A percentile compares a stretch with the other conserved stretches of the same genome.
phyloP scores from a whole-genome alignment of 1,140 invertebrate species.

The Thaumatotibia leucotreta region DNA sequence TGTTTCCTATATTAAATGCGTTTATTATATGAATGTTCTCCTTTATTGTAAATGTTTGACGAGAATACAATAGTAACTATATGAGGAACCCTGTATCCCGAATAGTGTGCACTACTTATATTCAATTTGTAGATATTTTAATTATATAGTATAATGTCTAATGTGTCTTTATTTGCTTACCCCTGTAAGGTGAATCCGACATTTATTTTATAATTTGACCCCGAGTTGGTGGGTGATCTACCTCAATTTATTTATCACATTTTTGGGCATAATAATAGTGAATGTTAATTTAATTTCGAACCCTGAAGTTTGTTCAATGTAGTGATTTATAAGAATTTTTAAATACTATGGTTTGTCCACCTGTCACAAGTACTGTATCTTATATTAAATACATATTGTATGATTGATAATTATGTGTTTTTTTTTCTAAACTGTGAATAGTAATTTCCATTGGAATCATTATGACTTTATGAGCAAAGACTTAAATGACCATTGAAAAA shows the following conservation, averaged over 20 bases:
- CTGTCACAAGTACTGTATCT: conserved; percentile 75
- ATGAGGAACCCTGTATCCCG: conserved; percentile 44
- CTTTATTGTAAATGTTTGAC: conserved; percentile 74
- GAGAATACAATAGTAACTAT: conserved; percentile 48
- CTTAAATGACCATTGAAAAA: no score
- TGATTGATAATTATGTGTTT: conserved; percentile 68
- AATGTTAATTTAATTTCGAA: conserved; percentile 58
- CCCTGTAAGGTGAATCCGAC: conserved; percentile 53
- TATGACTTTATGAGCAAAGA: no score
- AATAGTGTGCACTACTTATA: conserved; percentile 69
- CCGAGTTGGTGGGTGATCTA: conserved; percentile 59
- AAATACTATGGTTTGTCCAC: conserved; percentile 69
- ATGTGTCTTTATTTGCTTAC: conserved; percentile 68
- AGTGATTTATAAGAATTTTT: conserved; percentile 61
- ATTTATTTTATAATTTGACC: conserved; percentile 65
- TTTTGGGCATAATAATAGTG: conserved; percentile 70
- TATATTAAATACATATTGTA: conserved; percentile 77
- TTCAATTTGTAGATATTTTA: conserved; percentile 75
- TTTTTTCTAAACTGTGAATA: no score
- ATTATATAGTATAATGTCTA: conserved; percentile 75
- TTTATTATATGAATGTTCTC: conserved; percentile 73
- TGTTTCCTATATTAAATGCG: conserved; percentile 71
- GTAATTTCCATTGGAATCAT: no score
- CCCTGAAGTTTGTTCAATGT: conserved; percentile 64
- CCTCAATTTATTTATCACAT: conserved; percentile 75